These are phyloP conservation scores for Sphinx pinastri DNA, from an alignment of 2,888 invertebrate species.

Conservation along the genomic window DNA sequence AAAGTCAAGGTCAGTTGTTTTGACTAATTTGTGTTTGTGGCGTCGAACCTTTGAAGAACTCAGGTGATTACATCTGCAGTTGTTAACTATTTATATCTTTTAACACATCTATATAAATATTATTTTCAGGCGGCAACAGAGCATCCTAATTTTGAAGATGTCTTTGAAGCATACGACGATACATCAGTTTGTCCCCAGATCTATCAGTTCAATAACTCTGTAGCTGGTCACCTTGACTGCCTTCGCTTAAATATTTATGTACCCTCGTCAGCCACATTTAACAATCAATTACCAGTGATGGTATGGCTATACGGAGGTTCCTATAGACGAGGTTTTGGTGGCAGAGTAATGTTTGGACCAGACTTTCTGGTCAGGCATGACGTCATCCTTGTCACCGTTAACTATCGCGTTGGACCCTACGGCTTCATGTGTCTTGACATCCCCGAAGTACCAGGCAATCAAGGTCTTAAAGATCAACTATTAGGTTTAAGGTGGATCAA, in stretches of 20 bases:
- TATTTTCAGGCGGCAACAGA: slow-evolving; percentile 48
- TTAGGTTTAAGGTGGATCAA: slow-evolving; percentile 61
- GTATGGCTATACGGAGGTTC: slow-evolving; percentile 60
- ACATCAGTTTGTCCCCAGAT: slow-evolving; percentile 59
- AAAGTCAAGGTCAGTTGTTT: too few species aligned
- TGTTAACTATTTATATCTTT: slow-evolving; percentile 13
- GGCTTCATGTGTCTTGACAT: slow-evolving; percentile 64
- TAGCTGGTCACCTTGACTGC: slow-evolving; percentile 54
- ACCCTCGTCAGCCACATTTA: slow-evolving; percentile 46
- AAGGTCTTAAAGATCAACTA: slow-evolving; percentile 64
- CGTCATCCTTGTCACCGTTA: slow-evolving; percentile 57
- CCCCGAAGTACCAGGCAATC: slow-evolving; percentile 60
- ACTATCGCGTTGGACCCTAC: slow-evolving; percentile 60
- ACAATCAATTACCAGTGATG: slow-evolving; percentile 56
- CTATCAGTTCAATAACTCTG: slow-evolving; percentile 37
- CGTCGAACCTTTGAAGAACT: background rate
- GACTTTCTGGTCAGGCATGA: slow-evolving; percentile 56
- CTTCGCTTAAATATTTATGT: slow-evolving; percentile 57
- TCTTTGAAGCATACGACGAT: slow-evolving; percentile 56
- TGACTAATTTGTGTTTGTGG: too few species aligned
- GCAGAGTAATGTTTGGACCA: slow-evolving; percentile 48
- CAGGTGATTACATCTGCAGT: background rate
- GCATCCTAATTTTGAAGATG: slow-evolving; percentile 45
- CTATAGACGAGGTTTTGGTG: slow-evolving; percentile 46
- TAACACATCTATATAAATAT: background rate